phyloP scores from a whole-genome alignment of 2,888 invertebrate genomes.

The Habroteleia sp. region DNA sequence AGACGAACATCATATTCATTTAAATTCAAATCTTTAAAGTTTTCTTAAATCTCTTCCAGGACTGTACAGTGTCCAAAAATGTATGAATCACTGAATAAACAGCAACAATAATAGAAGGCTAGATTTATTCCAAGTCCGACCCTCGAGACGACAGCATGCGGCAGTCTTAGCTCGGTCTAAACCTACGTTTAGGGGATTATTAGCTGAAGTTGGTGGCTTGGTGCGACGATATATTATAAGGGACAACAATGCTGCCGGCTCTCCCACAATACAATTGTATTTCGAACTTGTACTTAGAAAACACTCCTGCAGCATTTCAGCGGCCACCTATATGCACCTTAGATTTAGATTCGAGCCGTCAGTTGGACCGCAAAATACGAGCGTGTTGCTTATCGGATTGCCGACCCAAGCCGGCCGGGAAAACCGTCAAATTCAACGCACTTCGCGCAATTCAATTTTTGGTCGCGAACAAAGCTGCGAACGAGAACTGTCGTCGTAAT shows the following conservation, averaged over 20 bases:
- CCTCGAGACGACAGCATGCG: conserved; percentile 36
- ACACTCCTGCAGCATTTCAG: conserved; percentile 62
- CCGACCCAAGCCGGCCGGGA: too few relatives aligned
- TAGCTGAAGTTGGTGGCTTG: conserved; percentile 71
- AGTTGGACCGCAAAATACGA: conserved; percentile 34
- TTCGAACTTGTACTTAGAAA: conserved; percentile 69
- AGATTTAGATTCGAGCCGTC: conserved; percentile 29
- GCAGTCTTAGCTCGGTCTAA: conserved; percentile 67
- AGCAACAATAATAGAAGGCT: conserved; percentile 21
- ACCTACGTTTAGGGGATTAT: conserved; percentile 72
- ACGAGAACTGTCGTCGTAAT: conserved; percentile 33
- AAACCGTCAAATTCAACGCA: background rate
- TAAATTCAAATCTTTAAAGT: too few relatives aligned
- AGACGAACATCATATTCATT: too few relatives aligned
- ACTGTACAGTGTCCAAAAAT: too few relatives aligned
- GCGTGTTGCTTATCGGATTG: conserved; percentile 16
- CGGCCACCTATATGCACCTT: conserved; percentile 47
- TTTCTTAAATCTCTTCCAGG: too few relatives aligned
- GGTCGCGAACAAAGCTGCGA: background rate
- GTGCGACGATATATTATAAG: conserved; percentile 72
- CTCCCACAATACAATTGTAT: conserved; percentile 69
- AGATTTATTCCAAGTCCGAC: conserved; percentile 39
- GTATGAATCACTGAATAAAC: conserved; percentile 15
- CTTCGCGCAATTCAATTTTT: conserved; percentile 17
- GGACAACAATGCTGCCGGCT: conserved; percentile 71